These are phyloP conservation scores for Rhogogaster chlorosoma DNA, from an alignment of 2,888 invertebrate genomes.

Conservation along the genomic window DNA sequence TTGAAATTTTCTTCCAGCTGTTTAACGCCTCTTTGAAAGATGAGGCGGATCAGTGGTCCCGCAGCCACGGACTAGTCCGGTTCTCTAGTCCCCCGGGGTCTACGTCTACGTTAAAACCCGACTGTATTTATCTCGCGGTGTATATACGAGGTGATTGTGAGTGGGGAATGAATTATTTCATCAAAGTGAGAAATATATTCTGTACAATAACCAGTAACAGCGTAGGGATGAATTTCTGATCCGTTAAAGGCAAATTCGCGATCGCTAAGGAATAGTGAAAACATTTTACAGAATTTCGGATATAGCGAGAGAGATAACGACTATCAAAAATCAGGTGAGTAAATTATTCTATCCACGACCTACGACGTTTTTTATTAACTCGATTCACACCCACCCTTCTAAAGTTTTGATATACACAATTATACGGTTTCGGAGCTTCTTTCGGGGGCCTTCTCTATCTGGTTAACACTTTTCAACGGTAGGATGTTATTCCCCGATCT, in stretches of 20 bases:
- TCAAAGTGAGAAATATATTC: background rate
- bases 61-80: constrained; percentile 30
- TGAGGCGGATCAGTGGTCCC: constrained; percentile 32
- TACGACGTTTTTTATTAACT: background rate
- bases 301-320: background rate
- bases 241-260: too few relatives aligned
- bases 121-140: background rate
- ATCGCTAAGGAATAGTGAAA: background rate
- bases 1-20: background rate
- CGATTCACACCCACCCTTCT: background rate
- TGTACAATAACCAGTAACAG: background rate
- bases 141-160: background rate
- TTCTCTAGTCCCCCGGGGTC: constrained; percentile 8
- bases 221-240: too few relatives aligned
- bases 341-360: background rate
- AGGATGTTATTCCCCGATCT: constrained; percentile 48
- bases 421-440: background rate
- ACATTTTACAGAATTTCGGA: background rate
- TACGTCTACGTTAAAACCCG: background rate
- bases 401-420: constrained; percentile 1
- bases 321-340: constrained; percentile 23
- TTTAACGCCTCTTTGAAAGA: constrained; percentile 25
- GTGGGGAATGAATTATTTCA: background rate
- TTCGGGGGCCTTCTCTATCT: constrained; percentile 13
- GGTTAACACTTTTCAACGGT: constrained; percentile 48